Evolutionary conservation across 2,113 vertebrate species (phyloP), one percentile per base, ranked within the genome.

Genomic region (Cepphus grylle): DNA sequence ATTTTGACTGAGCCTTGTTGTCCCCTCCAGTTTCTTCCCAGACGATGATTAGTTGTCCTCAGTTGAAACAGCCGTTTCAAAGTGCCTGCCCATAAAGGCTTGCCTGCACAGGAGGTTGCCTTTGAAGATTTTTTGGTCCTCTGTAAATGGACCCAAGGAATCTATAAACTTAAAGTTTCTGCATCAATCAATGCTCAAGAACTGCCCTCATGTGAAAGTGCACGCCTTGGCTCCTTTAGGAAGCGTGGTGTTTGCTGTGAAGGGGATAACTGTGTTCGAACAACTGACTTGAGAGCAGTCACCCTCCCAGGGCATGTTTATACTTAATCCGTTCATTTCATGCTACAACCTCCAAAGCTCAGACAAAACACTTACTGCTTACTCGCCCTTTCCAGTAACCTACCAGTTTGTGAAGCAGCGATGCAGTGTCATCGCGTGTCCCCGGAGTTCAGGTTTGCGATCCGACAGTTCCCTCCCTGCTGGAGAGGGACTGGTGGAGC

Each of bases 341-440:
- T 63, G 43, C 12, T 62, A 29, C 15, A 74, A 26, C 4, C 11
- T 43, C 23, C 9, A 29, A 74, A 78, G 27, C 73, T 83, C 49
- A 43, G 20, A 29, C 29, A 40, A 86, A 88, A 70, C 40, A 36
- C 14, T 5, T 29, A 8, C 8, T 42, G 8, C 15, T 58, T 92
- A 34, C 18, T 71, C 6, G 49, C n/a, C 5, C 9, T 87, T 91
- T 81, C 40, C 61, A 49, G 45, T 85, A 82, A 81, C 27, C 6
- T 50, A 13, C 53, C 15, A 38, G 22, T 6, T 15, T 36, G 45
- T 49, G 20, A 63, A 72, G 47, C 36, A 56, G n/a, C 2, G 3
- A 38, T 7, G 23, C 12, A 14, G 49, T 15, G 15, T 15, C n/a
- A 67, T 42, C 3, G 0, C 2, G 0, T 56, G 36, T 16, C 43